Conservation (phyloP, 2,888 invertebrate genomes). For the Catonia carolina region DNA sequence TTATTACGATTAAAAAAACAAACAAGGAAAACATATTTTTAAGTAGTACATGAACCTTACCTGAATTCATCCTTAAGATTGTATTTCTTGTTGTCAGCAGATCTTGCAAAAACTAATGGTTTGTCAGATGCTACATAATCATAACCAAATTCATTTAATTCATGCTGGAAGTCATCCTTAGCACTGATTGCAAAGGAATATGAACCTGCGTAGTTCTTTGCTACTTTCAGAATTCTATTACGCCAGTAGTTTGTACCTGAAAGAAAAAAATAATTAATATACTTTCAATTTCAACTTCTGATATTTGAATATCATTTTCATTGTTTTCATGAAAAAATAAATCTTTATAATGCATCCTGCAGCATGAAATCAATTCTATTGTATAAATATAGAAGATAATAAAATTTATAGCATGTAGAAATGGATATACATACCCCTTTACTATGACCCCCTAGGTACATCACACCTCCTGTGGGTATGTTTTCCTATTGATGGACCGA, state of each 20-base stretch:
- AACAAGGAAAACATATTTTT: neutral
- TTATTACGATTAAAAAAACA: neutral
- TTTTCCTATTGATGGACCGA: too few species aligned
- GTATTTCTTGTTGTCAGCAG: conserved; percentile 81
- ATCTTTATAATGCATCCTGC: too few species aligned
- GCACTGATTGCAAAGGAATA: conserved; percentile 85
- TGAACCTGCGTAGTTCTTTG: conserved; percentile 58
- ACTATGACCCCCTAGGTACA: too few species aligned
- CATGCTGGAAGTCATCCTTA: conserved; percentile 90
- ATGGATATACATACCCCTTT: too few species aligned
- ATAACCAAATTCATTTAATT: conserved; percentile 89
- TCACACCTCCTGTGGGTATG: too few species aligned
- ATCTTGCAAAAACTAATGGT: conserved; percentile 78
- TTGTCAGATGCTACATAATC: conserved; percentile 82
- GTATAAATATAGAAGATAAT: neutral
- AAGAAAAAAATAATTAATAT: conserved; percentile 16
- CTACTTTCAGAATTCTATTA: conserved; percentile 88
- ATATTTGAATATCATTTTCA: too few species aligned
- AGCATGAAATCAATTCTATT: too few species aligned
- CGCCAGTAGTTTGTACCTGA: conserved; percentile 95
- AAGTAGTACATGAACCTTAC: conserved; percentile 44
- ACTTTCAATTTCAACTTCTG: neutral
- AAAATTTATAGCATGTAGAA: too few species aligned
- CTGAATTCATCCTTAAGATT: conserved; percentile 85
- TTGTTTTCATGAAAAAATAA: too few species aligned